Conservation (phyloP, 2,888 invertebrate species). For the Theretra japonica region DNA sequence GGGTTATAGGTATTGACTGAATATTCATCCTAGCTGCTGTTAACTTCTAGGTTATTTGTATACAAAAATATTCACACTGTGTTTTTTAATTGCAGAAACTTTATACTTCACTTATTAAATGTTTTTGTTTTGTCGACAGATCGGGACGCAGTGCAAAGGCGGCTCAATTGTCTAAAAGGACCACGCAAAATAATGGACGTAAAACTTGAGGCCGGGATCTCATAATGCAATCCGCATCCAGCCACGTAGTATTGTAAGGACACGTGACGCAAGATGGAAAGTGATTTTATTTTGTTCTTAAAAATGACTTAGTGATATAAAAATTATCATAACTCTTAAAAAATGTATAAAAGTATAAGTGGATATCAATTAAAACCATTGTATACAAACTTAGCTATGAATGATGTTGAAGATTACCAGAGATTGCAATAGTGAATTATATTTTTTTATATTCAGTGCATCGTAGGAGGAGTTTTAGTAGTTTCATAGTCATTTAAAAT, state of each 20-base stretch:
- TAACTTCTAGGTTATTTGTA: too few relatives aligned
- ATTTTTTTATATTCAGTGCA: conserved; percentile 78
- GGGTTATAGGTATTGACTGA: too few relatives aligned
- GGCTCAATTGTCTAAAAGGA: conserved; percentile 86
- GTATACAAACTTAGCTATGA: conserved; percentile 67
- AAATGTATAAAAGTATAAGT: conserved; percentile 77
- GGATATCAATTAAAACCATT: conserved; percentile 66
- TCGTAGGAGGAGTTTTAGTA: conserved; percentile 51
- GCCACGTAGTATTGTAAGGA: conserved; percentile 60
- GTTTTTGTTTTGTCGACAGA: conserved; percentile 84
- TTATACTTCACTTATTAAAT: too few relatives aligned
- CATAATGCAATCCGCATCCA: conserved; percentile 71
- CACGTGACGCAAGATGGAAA: conserved; percentile 73
- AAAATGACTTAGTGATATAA: conserved; percentile 67
- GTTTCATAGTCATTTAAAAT: conserved; percentile 31
- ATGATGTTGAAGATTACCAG: conserved; percentile 72
- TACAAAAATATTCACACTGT: too few relatives aligned
- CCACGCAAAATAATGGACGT: conserved; percentile 81
- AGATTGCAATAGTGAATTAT: conserved; percentile 81
- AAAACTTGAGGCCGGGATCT: conserved; percentile 81
- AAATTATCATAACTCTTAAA: conserved; percentile 63
- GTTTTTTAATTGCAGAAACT: too few relatives aligned
- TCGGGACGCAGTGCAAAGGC: conserved; percentile 98
- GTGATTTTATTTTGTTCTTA: conserved; percentile 83
- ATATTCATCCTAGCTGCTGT: too few relatives aligned